Conservation (phyloP, 2,113 vertebrate genomes). For the Pseudorasbora parva region DNA sequence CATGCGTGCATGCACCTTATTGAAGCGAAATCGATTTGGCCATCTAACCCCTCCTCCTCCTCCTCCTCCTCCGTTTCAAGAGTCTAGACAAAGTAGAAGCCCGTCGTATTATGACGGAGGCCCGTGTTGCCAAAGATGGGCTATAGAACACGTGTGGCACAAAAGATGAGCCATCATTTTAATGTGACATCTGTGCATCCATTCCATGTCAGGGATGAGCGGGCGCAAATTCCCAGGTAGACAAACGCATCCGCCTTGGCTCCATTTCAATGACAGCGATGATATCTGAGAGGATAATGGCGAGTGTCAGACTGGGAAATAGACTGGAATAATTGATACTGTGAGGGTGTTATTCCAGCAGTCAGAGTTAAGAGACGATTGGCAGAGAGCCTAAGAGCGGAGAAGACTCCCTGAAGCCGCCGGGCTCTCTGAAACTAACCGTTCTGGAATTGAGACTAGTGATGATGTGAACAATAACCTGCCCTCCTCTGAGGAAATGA, state of each 20-base stretch:
- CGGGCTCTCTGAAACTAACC: conserved; percentile 23
- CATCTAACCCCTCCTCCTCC: neutral
- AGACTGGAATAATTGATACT: conserved; percentile 53
- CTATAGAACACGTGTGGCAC: neutral
- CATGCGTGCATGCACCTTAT: neutral
- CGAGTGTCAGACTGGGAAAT: conserved; percentile 50
- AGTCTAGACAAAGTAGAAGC: conserved; percentile 24
- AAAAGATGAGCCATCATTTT: conserved; percentile 33
- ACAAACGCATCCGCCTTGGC: conserved; percentile 33
- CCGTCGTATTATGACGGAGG: neutral
- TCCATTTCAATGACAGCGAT: conserved; percentile 45
- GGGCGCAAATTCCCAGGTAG: conserved; percentile 49
- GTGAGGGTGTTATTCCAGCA: conserved; percentile 47
- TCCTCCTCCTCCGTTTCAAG: neutral
- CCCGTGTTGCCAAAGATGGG: neutral
- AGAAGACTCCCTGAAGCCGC: conserved; percentile 29
- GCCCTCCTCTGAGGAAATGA: conserved; percentile 9
- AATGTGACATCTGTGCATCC: conserved; percentile 45
- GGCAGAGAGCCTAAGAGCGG: conserved; percentile 30
- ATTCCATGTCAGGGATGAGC: conserved; percentile 23
- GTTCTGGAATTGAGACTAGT: conserved; percentile 33
- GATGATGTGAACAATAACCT: conserved; percentile 41
- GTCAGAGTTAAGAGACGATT: conserved; percentile 45
- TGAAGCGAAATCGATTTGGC: conserved; percentile 12
- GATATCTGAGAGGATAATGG: conserved; percentile 48